Evolutionary conservation across 1,140 invertebrate genomes (phyloP).

Genomic region (Batillaria attramentaria): DNA sequence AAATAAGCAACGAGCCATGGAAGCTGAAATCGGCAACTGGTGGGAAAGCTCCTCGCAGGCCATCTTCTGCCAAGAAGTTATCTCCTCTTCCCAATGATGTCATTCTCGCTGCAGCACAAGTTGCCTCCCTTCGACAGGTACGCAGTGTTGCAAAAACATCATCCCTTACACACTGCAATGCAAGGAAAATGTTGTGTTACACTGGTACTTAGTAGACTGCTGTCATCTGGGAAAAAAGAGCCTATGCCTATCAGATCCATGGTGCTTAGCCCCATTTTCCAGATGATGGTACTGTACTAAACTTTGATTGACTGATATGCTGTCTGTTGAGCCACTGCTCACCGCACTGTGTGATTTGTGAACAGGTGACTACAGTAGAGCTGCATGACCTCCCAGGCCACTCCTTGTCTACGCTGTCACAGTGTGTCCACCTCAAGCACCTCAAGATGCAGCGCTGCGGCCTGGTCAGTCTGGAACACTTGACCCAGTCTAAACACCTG

Average conservation of each 20-base stretch:
- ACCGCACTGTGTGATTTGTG: background rate
- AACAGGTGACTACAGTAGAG: constrained; percentile 64
- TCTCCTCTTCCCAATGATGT: constrained; percentile 51
- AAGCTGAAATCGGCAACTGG: constrained; percentile 47
- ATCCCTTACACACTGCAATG: too few species aligned
- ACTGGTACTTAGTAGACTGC: too few species aligned
- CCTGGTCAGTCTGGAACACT: constrained; percentile 59
- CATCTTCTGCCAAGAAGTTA: constrained; percentile 62
- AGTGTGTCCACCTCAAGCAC: constrained; percentile 59
- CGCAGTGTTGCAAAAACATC: too few species aligned
- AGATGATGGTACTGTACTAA: background rate
- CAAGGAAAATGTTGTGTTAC: too few species aligned
- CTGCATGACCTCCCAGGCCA: constrained; percentile 63
- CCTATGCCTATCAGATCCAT: background rate
- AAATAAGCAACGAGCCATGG: constrained; percentile 67
- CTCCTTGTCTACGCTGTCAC: constrained; percentile 57
- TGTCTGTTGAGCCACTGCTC: background rate
- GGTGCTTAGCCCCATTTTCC: too few species aligned
- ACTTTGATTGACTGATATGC: background rate
- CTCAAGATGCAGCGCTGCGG: constrained; percentile 61
- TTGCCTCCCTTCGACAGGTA: constrained; percentile 61
- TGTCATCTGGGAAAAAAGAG: too few species aligned
- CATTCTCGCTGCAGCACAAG: constrained; percentile 53
- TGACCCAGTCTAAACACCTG: constrained; percentile 62
- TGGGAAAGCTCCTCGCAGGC: constrained; percentile 51